Evolutionary conservation across 2,888 invertebrate species (phyloP).

Genomic region (Dolichopus griseipennis): DNA sequence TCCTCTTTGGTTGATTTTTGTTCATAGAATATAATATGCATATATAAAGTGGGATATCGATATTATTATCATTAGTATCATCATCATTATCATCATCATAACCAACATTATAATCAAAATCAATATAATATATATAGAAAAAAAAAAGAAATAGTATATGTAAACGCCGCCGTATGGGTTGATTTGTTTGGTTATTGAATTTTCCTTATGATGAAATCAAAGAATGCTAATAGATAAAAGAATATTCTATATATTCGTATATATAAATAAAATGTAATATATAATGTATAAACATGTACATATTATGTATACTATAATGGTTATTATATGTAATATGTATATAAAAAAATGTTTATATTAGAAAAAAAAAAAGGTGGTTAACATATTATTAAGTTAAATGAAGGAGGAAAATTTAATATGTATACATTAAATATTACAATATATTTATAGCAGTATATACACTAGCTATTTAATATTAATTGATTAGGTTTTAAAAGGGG

Average conservation of each 20-base stretch:
- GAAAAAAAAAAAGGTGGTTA: neutral
- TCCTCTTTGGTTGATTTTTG: neutral
- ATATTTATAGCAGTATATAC: neutral
- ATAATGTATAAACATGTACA: no score
- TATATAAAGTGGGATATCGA: neutral
- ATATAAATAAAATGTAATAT: no score
- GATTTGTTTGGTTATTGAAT: conserved; percentile 1
- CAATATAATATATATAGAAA: no score
- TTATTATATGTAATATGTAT: neutral
- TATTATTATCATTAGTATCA: neutral
- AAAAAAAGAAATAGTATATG: neutral
- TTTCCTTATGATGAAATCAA: neutral
- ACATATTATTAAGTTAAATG: neutral
- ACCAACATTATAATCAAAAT: no score
- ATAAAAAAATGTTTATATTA: neutral
- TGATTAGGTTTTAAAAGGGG: no score
- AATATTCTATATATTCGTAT: neutral
- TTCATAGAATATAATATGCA: neutral
- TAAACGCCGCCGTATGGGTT: neutral
- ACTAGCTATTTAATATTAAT: neutral
- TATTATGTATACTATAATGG: no score
- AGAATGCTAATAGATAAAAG: neutral
- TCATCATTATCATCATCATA: no score
- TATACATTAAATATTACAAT: neutral
- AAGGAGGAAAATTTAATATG: neutral